Conservation (phyloP, 2,113 vertebrate species). For the Hydrolagus affinis region DNA sequence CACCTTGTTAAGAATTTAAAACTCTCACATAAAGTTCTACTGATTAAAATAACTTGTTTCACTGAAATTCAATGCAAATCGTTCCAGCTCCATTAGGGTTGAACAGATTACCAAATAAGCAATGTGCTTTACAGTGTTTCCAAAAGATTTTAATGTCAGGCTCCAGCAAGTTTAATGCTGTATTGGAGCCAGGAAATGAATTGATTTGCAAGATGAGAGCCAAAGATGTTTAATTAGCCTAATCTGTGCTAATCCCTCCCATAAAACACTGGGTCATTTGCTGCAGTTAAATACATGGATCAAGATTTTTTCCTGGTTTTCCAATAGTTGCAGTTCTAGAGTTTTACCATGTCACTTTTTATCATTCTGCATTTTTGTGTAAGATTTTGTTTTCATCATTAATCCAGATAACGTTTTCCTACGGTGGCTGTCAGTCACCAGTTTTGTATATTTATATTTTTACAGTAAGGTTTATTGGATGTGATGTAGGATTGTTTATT, state of each 20-base stretch:
- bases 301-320: not conserved
- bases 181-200: not conserved
- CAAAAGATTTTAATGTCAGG: not conserved
- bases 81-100: not conserved
- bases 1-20: no score
- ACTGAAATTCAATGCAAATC: not conserved
- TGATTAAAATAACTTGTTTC: conserved; percentile 7
- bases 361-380: not conserved
- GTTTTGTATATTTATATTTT: not conserved
- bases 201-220: not conserved
- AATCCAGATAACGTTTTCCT: not conserved
- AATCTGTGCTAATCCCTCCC: not conserved
- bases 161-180: not conserved
- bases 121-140: not conserved
- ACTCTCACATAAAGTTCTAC: not conserved
- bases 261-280: not conserved
- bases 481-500: not conserved
- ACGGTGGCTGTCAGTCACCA: not conserved
- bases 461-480: not conserved
- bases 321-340: not conserved
- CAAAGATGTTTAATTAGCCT: not conserved
- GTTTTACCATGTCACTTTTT: not conserved
- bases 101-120: not conserved
- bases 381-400: not conserved
- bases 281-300: not conserved